Evolutionary conservation across 2,888 invertebrate species (phyloP), one percentile per base, ranked within the genome.

Genomic region (Odontomyia ornata): DNA sequence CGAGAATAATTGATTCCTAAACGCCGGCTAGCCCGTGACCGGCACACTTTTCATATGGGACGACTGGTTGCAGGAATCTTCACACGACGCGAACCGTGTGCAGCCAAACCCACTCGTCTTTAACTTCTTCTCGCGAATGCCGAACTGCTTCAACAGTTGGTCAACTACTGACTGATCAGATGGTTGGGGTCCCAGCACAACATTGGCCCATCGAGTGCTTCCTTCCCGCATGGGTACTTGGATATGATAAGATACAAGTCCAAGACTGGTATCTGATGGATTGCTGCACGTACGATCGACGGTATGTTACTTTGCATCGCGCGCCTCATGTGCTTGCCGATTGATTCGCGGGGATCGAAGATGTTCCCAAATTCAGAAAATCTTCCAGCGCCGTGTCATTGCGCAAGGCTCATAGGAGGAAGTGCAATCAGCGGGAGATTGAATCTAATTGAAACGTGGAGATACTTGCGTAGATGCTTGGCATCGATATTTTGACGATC

Each of bases 121-220:
- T n/a, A n/a, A n/a, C n/a, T n/a, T n/a, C 11, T 25, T 64, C 64
- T 27, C 30, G 27, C 46, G 47, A 47, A 69, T 47, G 21, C 46
- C 69, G 27, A 69, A 25, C 69, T 46, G 69, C 69, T 69, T 69
- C 69, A 69, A 69, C 69, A 69, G 69, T 69, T 69, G 69, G 69
- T 69, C 69, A 69, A 69, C 46, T 43, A 69, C 69, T 69, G 69
- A 67, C 67, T 69, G 69, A 69, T 69, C 47, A 36, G 36, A 65
- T 65, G 27, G 65, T 36, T n/a, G 21, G 36, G 36, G 65, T 13
- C 65, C 1, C 65, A 4, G 27, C 65, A 65, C 36, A 65, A 65
- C 65, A 36, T 65, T 65, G 36, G 65, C 27, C 36, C 36, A 65
- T 65, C 36, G 36, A 52, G 52, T 52, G 65, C 36, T 65, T 65